Evolutionary conservation across 2,888 invertebrate genomes (phyloP).

Genomic region (Coleophora deauratella): DNA sequence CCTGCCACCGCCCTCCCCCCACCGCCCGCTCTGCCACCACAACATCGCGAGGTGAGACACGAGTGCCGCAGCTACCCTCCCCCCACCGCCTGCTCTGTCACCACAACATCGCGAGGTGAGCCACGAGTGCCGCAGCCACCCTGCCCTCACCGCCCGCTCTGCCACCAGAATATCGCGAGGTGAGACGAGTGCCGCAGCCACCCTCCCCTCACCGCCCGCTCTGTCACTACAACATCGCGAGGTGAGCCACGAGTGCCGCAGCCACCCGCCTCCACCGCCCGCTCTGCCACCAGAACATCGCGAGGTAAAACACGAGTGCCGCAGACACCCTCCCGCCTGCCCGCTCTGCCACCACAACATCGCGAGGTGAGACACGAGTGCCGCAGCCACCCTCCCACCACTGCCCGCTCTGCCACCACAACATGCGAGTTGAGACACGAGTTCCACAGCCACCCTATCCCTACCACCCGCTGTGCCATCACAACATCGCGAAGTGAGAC

Average conservation of each 20-base stretch:
- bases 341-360: too few species aligned
- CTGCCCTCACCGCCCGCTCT: slow-evolving; percentile 57
- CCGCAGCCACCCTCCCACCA: slow-evolving; percentile 69
- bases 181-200: slow-evolving; percentile 24
- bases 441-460: slow-evolving; percentile 38
- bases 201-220: slow-evolving; percentile 42
- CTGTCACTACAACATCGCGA: too few species aligned
- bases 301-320: slow-evolving; percentile 33
- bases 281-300: slow-evolving; percentile 49
- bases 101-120: too few species aligned
- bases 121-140: slow-evolving; percentile 56
- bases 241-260: slow-evolving; percentile 24
- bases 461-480: slow-evolving; percentile 37
- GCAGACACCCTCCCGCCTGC: too few species aligned
- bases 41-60: slow-evolving; percentile 47
- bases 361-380: too few species aligned
- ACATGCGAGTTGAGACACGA: too few species aligned
- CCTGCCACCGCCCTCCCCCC: slow-evolving; percentile 41
- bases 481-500: too few species aligned
- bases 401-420: slow-evolving; percentile 39
- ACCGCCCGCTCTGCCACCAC: slow-evolving; percentile 46
- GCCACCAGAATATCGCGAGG: slow-evolving; percentile 2
- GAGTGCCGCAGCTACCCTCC: too few species aligned
- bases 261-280: slow-evolving; percentile 42
- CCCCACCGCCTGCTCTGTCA: too few species aligned